Evolutionary conservation across 2,113 vertebrate genomes (phyloP).

Genomic region (Etheostoma cragini): DNA sequence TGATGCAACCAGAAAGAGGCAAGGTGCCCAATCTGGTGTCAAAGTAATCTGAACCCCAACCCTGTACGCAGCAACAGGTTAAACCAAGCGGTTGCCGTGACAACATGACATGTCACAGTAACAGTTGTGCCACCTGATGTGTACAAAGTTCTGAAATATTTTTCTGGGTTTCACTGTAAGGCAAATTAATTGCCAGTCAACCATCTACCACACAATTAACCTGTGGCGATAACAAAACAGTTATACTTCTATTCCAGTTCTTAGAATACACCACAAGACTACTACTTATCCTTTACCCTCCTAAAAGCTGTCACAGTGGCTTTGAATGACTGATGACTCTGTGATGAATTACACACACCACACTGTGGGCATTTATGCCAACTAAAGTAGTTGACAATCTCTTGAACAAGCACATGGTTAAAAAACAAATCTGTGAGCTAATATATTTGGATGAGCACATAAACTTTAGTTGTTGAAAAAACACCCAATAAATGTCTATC

Average conservation of each 20-base stretch:
- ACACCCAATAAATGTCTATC: not conserved
- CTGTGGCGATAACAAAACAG: conserved; percentile 52
- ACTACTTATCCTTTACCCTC: conserved; percentile 11
- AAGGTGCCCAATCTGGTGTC: conserved; percentile 16
- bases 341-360: conserved; percentile 16
- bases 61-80: conserved; percentile 16
- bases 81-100: conserved; percentile 49
- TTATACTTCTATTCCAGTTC: conserved; percentile 25
- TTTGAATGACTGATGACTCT: conserved; percentile 15
- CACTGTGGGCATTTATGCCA: conserved; percentile 9
- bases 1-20: conserved; percentile 20
- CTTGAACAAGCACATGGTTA: conserved; percentile 10
- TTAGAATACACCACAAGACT: conserved; percentile 18
- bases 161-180: conserved; percentile 30
- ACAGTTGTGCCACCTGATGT: conserved; percentile 35
- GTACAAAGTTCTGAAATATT: conserved; percentile 36
- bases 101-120: conserved; percentile 32
- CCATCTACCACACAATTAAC: conserved; percentile 32
- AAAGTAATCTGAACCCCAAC: not conserved
- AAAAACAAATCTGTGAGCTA: not conserved
- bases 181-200: conserved; percentile 45
- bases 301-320: conserved; percentile 32
- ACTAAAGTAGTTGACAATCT: not conserved
- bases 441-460: not conserved
- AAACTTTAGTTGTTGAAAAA: not conserved